These are phyloP conservation scores for Urophycis tenuis DNA, from an alignment of 2,797 vertebrate genomes.

Conservation along the genomic window DNA sequence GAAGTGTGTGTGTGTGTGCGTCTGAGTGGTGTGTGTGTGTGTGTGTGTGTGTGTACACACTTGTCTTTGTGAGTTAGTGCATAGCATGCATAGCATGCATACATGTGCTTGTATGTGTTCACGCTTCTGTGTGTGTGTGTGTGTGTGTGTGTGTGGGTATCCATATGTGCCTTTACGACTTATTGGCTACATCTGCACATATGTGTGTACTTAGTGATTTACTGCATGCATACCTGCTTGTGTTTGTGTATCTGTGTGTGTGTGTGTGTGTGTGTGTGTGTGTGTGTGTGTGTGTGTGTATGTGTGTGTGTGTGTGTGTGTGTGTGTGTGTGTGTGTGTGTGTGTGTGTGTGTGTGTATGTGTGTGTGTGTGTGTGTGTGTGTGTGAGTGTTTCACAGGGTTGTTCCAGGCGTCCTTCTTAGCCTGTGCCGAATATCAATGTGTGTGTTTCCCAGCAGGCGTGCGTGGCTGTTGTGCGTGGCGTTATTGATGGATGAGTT, in stretches of 20 bases:
- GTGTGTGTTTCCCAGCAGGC: slow-evolving; percentile 14
- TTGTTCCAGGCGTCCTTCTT: slow-evolving; percentile 13
- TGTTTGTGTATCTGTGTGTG: not conserved
- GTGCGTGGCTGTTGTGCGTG: slow-evolving; percentile 19
- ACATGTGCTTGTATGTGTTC: not conserved
- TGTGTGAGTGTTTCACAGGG: slow-evolving; percentile 14
- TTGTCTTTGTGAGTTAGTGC: not conserved
- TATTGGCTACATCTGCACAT: no score
- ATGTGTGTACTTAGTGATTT: not conserved
- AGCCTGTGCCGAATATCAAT: slow-evolving; percentile 33
- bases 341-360: not conserved
- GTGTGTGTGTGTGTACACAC: not conserved
- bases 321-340: not conserved
- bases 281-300: not conserved
- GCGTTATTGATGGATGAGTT: slow-evolving; percentile 54
- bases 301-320: not conserved
- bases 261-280: not conserved
- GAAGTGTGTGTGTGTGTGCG: not conserved
- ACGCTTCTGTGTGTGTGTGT: slow-evolving; percentile 5
- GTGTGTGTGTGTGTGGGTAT: slow-evolving; percentile 8
- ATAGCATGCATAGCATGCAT: not conserved
- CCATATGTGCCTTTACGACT: not conserved
- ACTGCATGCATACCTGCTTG: not conserved
- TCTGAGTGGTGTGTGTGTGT: not conserved
- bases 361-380: not conserved